These are phyloP conservation scores for Glossophaga mutica DNA, from an alignment of 2,797 vertebrate genomes.

Conservation along the genomic window DNA sequence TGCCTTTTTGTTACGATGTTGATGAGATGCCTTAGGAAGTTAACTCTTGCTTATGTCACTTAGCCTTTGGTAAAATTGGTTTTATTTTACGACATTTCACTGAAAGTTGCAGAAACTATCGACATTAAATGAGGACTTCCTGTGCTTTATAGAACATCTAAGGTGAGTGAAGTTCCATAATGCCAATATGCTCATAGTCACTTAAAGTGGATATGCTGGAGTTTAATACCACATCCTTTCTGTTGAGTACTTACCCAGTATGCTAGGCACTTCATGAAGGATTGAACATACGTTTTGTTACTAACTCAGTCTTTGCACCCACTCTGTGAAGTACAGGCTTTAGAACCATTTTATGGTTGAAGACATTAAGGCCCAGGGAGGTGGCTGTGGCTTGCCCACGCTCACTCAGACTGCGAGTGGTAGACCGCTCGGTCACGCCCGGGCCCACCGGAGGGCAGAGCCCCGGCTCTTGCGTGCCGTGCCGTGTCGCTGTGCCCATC, in stretches of 20 bases:
- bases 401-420: neutral
- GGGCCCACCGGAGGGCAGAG: neutral
- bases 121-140: neutral
- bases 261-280: neutral
- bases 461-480: neutral
- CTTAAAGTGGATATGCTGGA: neutral
- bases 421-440: neutral
- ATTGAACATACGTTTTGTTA: neutral
- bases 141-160: neutral
- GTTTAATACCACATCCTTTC: neutral
- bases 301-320: neutral
- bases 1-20: neutral
- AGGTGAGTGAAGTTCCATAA: neutral
- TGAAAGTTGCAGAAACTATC: neutral
- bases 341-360: neutral
- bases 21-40: neutral
- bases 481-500: fast-evolving
- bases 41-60: neutral
- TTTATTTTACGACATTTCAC: neutral
- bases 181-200: neutral
- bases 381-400: neutral
- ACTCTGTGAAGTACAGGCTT: neutral
- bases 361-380: neutral
- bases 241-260: neutral
- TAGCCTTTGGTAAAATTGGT: neutral